phyloP scores from a whole-genome alignment of 2,113 vertebrate genomes.

The Pteropus alecto region DNA sequence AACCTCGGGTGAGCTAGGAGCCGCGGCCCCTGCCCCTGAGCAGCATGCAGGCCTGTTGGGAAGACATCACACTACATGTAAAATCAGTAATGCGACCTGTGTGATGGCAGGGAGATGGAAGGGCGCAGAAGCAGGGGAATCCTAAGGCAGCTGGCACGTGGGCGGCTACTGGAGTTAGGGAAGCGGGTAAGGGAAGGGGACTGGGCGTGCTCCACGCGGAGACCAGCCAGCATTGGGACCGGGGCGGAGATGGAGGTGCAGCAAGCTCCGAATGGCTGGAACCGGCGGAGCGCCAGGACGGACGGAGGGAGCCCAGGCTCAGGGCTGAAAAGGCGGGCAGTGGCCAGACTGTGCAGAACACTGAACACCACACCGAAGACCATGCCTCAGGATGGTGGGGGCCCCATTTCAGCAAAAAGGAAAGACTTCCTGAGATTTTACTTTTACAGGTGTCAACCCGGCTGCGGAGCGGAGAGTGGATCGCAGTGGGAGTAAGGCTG shows the following conservation, averaged over 20 bases:
- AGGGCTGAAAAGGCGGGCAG: neutral
- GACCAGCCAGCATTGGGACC: too few species aligned
- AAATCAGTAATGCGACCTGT: neutral
- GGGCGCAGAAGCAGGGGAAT: neutral
- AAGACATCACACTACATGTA: neutral
- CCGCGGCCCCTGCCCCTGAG: neutral
- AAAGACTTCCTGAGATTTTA: neutral
- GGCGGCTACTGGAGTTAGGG: too few species aligned
- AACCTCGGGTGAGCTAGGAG: neutral
- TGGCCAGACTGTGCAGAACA: neutral
- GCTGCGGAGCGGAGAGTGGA: neutral
- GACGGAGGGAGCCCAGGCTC: neutral
- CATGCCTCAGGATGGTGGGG: neutral
- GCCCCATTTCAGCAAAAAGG: neutral
- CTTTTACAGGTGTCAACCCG: neutral
- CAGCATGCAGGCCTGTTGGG: fast-evolving
- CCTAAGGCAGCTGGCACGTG: neutral
- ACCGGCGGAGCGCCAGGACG: too few species aligned
- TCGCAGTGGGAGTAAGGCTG: neutral
- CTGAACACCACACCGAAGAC: neutral
- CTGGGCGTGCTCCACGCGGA: too few species aligned
- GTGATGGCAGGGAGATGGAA: neutral
- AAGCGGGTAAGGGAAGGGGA: too few species aligned
- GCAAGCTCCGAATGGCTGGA: too few species aligned
- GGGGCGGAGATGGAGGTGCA: neutral